Evolutionary conservation across 2,797 vertebrate genomes (phyloP).

Genomic region (Monodelphis domestica): DNA sequence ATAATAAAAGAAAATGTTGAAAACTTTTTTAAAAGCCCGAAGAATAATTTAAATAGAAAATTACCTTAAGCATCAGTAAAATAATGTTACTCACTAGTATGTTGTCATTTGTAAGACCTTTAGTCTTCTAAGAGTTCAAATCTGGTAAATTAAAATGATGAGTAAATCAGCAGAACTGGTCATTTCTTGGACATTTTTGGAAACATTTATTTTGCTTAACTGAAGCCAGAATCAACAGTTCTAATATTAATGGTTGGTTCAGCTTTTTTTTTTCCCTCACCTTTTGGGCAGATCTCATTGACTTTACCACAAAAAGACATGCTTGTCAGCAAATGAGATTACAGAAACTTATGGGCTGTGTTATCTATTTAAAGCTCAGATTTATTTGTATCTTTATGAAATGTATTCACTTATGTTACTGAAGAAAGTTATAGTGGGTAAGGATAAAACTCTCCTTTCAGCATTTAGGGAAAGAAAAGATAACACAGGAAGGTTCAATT

Average conservation of each 20-base stretch:
- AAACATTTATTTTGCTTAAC: background rate
- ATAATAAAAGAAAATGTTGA: background rate
- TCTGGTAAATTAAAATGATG: conserved; percentile 27
- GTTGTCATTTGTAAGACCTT: background rate
- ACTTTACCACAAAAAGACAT: background rate
- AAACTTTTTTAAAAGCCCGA: background rate
- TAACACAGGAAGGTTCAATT: conserved; percentile 67
- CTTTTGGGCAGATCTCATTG: background rate
- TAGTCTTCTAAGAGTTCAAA: background rate
- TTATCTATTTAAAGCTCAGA: background rate
- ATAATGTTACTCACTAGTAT: background rate
- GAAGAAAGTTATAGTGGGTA: conserved; percentile 49
- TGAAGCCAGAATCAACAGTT: conserved; percentile 28
- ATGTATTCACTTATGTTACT: conserved; percentile 32
- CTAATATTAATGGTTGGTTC: background rate
- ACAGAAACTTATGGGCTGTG: background rate
- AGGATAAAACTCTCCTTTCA: conserved; percentile 61
- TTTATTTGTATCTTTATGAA: conserved; percentile 44
- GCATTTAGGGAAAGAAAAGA: conserved; percentile 50
- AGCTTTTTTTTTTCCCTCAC: background rate
- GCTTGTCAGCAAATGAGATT: background rate
- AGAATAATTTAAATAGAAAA: conserved; percentile 12
- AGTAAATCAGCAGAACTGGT: background rate
- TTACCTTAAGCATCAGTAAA: background rate
- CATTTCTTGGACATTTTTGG: background rate